Evolutionary conservation across 2,113 vertebrate species (phyloP).

Genomic region (Cephalopholis sonnerati): DNA sequence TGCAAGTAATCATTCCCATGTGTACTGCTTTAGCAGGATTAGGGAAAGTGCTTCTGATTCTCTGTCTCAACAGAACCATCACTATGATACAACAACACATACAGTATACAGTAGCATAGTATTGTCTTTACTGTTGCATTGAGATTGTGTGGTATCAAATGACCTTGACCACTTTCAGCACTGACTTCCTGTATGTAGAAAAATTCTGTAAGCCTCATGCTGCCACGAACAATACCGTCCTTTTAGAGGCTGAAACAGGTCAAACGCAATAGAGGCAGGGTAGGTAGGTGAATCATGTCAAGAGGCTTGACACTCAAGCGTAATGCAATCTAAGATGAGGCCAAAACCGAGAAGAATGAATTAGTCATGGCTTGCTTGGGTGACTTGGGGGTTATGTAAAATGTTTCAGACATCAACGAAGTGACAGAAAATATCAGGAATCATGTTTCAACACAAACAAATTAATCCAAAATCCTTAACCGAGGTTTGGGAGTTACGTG

Average conservation of each 20-base stretch:
- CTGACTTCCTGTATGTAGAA: background rate
- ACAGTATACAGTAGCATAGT: conserved; percentile 2
- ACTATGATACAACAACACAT: conserved; percentile 44
- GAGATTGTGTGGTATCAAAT: conserved; percentile 14
- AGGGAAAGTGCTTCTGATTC: conserved; percentile 71
- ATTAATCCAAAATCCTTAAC: background rate
- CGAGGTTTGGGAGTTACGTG: background rate
- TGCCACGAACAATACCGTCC: background rate
- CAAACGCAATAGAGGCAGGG: conserved; percentile 13
- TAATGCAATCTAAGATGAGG: conserved; percentile 7
- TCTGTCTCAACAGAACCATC: conserved; percentile 59
- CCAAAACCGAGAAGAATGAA: conserved; percentile 1
- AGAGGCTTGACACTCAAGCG: conserved; percentile 18
- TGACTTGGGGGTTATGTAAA: background rate
- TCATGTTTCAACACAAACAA: background rate
- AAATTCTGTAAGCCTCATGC: background rate
- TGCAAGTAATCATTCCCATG: conserved; percentile 77
- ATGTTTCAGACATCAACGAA: conserved; percentile 1
- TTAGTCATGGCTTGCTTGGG: background rate
- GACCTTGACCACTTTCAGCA: background rate
- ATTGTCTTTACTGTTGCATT: background rate
- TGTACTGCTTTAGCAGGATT: conserved; percentile 79
- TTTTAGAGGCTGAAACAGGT: background rate
- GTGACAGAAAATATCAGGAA: background rate
- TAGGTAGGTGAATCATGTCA: background rate